Base-by-base conservation (phyloP, 2,797 vertebrate genomes). In the Alcedo atthis region DNA sequence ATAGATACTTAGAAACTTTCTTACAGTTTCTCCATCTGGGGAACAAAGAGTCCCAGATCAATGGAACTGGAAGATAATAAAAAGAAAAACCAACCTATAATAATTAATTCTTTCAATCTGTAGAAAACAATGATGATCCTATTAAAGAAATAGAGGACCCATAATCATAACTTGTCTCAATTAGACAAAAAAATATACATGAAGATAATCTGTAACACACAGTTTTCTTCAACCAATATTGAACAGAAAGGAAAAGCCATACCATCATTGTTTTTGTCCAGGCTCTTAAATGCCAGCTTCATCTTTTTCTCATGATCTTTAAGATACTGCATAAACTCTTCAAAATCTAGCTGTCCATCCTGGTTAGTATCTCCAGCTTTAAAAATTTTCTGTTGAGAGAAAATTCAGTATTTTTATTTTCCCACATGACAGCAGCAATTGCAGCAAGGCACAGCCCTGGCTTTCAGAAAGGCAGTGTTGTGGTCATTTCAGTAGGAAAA, bases 221-320 rank as follows among this genome's bases (percentile, higher is more conserved):
- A 18, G 37, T 75, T 87, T 87, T 75, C 68, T 59, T 87, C 54
- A 75, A 84, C 59, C 4, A 35, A 40, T 1, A 1, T 80, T 55
- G 68, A 82, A 77, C 35, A 59, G 51, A 79, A 70, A 21, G 54
- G 20, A 78, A 92, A 82, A 77, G 9, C 61, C 95, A 78, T 94
- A 99, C 99, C 99, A 67, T 99, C 99, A 18, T 98, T 98, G 95
- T 99, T 99, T 98, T 98, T 99, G 97, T 99, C 99, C 96, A 99
- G 88, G 96, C 98, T 99, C 96, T 98, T 99, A 97, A 99, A 99
- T 8, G 99, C 99, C 84, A 99, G 96, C 59, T 95, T 98, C 95
- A 99, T 97, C 97, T 99, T 99, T 97, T 98, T 99, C 96, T 99
- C 99, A n/a, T 99, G 99, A 22, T 99, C 99, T 97, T 98, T 98